A percentile compares a stretch with the other conserved stretches of the same genome.
Conservation (phyloP, 2,888 invertebrate species). For the Nephrotoma appendiculata region DNA sequence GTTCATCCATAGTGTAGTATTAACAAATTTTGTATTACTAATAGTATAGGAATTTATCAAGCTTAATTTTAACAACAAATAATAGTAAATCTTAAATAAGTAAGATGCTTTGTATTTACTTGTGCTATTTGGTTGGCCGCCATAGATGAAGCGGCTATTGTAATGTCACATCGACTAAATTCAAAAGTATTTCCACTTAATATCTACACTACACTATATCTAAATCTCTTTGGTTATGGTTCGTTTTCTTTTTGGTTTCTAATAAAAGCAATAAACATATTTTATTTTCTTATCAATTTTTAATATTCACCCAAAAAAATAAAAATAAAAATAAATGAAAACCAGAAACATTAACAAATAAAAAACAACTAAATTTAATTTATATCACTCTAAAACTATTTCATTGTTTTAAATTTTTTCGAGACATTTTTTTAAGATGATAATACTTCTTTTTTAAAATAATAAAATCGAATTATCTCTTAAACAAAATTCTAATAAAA, state of each 20-base stretch:
- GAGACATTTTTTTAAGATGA: neutral
- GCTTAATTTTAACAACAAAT: neutral
- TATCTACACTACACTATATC: neutral
- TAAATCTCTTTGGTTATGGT: neutral
- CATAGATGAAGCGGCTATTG: constrained; percentile 23
- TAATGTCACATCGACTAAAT: constrained; percentile 4
- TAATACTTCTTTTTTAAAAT: neutral
- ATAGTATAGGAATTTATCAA: neutral
- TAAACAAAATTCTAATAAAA: neutral
- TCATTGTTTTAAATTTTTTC: neutral
- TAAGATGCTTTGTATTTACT: constrained; percentile 26
- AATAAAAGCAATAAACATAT: neutral
- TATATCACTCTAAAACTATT: neutral
- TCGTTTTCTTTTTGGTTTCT: neutral
- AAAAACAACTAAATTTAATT: neutral
- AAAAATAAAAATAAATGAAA: neutral
- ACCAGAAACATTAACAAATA: neutral
- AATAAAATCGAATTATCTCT: neutral
- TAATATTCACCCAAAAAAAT: neutral
- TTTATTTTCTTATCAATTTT: neutral
- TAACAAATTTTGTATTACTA: neutral
- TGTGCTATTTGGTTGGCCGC: constrained; percentile 42
- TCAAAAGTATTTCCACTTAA: neutral
- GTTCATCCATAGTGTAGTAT: neutral
- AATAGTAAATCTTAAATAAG: neutral